A percentile compares a stretch with the other conserved stretches of the same genome.
Conservation (phyloP, 1,140 invertebrate species). For the Drosophila oshimai region DNA sequence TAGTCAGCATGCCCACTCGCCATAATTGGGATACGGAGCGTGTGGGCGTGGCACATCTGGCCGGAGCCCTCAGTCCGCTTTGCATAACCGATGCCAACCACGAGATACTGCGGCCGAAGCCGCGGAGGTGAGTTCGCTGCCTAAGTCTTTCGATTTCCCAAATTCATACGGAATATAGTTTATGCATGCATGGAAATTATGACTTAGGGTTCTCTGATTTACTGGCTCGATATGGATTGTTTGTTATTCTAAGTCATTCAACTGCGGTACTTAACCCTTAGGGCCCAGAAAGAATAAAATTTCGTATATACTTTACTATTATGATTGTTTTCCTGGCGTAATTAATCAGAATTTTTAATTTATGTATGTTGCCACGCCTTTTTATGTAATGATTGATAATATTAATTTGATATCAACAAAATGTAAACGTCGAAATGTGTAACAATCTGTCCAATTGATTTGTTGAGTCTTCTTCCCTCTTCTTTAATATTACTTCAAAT, state of each 20-base stretch:
- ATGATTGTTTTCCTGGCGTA: neutral
- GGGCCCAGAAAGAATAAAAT: too few relatives aligned
- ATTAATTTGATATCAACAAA: too few relatives aligned
- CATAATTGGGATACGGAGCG: conserved; percentile 73
- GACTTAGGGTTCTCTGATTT: conserved; percentile 17
- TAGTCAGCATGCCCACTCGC: conserved; percentile 63
- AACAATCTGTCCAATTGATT: too few relatives aligned
- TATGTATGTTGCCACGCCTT: neutral
- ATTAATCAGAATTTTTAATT: neutral
- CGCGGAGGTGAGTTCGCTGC: conserved; percentile 87
- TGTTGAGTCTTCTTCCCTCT: too few relatives aligned
- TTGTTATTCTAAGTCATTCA: conserved; percentile 17
- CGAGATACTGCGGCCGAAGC: conserved; percentile 93
- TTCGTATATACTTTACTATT: neutral
- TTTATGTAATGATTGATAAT: too few relatives aligned
- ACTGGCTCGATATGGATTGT: conserved; percentile 7
- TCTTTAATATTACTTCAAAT: too few relatives aligned
- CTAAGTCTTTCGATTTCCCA: conserved; percentile 14
- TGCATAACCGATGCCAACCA: conserved; percentile 89
- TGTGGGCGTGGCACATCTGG: conserved; percentile 85
- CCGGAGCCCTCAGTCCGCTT: conserved; percentile 86
- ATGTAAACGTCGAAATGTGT: too few relatives aligned
- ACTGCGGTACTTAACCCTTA: neutral
- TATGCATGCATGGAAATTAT: conserved; percentile 26
- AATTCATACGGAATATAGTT: neutral